Evolutionary conservation across 1,140 invertebrate genomes (phyloP).

Genomic region (Spodoptera litura): DNA sequence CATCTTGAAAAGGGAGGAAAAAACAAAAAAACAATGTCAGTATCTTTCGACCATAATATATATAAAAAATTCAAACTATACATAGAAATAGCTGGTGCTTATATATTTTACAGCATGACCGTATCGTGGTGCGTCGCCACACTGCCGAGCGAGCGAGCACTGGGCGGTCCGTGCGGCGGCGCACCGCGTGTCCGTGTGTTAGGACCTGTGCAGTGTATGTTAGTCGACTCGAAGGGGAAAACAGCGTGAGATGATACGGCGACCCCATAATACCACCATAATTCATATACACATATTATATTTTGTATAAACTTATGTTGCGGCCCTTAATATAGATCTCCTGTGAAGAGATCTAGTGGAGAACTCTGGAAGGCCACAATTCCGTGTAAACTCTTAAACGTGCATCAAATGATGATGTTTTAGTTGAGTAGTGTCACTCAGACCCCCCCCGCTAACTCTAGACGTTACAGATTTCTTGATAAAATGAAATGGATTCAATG

Average conservation of each 20-base stretch:
- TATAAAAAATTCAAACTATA: slow-evolving; percentile 74
- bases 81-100: slow-evolving; percentile 79
- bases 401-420: slow-evolving; percentile 67
- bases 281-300: slow-evolving; percentile 79
- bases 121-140: slow-evolving; percentile 46
- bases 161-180: not conserved
- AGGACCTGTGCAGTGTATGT: slow-evolving; percentile 82
- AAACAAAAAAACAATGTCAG: slow-evolving; percentile 88
- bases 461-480: slow-evolving; percentile 74
- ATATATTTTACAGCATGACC: slow-evolving; percentile 80
- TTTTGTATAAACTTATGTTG: slow-evolving; percentile 56
- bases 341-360: slow-evolving; percentile 75
- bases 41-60: slow-evolving; percentile 84
- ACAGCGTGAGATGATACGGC: slow-evolving; percentile 83
- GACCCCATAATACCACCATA: slow-evolving; percentile 83
- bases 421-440: slow-evolving; percentile 65
- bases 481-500: slow-evolving; percentile 48
- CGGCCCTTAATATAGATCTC: slow-evolving; percentile 62
- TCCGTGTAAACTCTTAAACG: slow-evolving; percentile 55
- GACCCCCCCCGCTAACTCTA: slow-evolving; percentile 57
- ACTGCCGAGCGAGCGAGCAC: not conserved
- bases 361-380: slow-evolving; percentile 86
- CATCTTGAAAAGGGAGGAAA: slow-evolving; percentile 96
- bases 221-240: slow-evolving; percentile 79
- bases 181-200: slow-evolving; percentile 70